phyloP scores from a whole-genome alignment of 2,888 invertebrate species.

The Drosophila meridiana region DNA sequence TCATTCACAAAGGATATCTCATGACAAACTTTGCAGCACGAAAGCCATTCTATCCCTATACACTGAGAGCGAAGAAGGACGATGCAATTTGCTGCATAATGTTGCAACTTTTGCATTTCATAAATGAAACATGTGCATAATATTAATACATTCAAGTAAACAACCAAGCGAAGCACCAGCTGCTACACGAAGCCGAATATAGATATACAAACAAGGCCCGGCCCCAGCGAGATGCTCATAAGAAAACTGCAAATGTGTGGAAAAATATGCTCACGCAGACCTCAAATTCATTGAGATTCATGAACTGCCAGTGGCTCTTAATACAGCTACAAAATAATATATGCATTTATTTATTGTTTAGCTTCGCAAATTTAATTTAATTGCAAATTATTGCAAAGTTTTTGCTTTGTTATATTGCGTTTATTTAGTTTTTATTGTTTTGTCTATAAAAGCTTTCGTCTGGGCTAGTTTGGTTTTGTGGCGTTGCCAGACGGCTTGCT shows the following conservation, averaged over 20 bases:
- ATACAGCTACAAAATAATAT: constrained; percentile 2
- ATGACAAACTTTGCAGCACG: constrained; percentile 29
- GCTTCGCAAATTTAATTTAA: constrained; percentile 59
- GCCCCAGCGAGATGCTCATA: neutral
- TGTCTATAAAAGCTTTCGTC: constrained; percentile 24
- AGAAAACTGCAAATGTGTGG: constrained; percentile 20
- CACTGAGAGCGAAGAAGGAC: neutral
- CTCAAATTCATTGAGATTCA: constrained; percentile 60
- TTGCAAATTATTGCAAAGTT: constrained; percentile 55
- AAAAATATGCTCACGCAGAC: constrained; percentile 5
- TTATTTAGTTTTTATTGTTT: too few relatives aligned
- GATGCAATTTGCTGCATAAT: constrained; percentile 49
- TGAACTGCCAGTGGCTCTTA: constrained; percentile 26
- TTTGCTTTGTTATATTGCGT: neutral
- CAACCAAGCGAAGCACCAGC: constrained; percentile 27
- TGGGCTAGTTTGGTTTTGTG: constrained; percentile 30
- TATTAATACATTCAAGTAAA: constrained; percentile 62
- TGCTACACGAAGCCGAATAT: neutral
- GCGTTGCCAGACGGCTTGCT: neutral
- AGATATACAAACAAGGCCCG: neutral
- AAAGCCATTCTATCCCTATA: neutral
- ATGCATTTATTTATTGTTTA: constrained; percentile 57
- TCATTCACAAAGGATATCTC: constrained; percentile 3
- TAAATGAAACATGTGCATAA: constrained; percentile 80
- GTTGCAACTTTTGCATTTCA: constrained; percentile 68